Conservation (phyloP, 2,888 invertebrate genomes). For the Volucella zonaria region DNA sequence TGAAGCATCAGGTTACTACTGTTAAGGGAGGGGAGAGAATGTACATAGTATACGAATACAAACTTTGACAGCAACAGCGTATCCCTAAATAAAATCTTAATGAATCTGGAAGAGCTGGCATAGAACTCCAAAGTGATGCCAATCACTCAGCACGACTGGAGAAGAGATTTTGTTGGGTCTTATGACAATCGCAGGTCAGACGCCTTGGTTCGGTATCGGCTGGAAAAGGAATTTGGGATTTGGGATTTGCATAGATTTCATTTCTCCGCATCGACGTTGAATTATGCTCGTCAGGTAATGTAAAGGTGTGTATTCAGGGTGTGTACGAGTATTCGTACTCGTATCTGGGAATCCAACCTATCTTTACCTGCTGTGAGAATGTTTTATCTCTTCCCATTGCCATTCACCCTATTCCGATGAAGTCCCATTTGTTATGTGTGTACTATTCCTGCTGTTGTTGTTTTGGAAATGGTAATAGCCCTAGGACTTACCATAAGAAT, state of each 20-base stretch:
- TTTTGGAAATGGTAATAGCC: slow-evolving; percentile 48
- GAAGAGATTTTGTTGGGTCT: slow-evolving; percentile 16
- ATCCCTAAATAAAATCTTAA: slow-evolving; percentile 63
- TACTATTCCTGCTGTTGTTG: slow-evolving; percentile 15
- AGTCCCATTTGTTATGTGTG: slow-evolving; percentile 43
- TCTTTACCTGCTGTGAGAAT: slow-evolving; percentile 1
- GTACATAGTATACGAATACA: too few relatives aligned
- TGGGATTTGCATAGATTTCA: slow-evolving; percentile 64
- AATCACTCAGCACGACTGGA: slow-evolving; percentile 10
- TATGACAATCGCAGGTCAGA: slow-evolving; percentile 54
- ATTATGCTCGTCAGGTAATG: slow-evolving; percentile 50
- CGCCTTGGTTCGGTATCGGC: slow-evolving; percentile 4
- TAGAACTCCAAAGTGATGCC: neutral
- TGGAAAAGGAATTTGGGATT: slow-evolving; percentile 10
- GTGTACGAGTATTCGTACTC: slow-evolving; percentile 11
- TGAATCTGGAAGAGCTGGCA: slow-evolving; percentile 35
- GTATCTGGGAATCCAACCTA: slow-evolving; percentile 1
- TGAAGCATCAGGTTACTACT: slow-evolving; percentile 47
- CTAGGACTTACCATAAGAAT: slow-evolving; percentile 11
- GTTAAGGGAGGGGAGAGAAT: neutral
- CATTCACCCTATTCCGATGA: neutral
- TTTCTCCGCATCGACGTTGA: slow-evolving; percentile 46
- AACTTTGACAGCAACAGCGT: neutral
- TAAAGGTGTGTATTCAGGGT: slow-evolving; percentile 5
- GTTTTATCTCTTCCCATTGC: neutral